Conservation (phyloP, 2,113 vertebrate species). For the Prinia subflava region DNA sequence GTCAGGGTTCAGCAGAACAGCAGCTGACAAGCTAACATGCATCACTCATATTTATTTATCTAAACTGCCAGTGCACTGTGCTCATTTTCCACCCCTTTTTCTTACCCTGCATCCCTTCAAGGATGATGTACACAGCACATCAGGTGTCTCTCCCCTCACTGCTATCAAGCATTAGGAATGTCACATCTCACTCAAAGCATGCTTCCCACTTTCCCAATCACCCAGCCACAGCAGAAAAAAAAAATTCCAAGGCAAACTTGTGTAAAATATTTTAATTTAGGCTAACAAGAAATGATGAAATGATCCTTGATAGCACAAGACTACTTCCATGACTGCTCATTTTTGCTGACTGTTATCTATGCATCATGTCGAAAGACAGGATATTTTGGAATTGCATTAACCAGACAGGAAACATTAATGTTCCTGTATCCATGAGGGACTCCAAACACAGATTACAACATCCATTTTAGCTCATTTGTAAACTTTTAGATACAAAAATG, state of each 20-base stretch:
- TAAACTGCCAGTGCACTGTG: neutral
- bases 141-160: neutral
- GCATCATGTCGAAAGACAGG: neutral
- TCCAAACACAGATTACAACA: neutral
- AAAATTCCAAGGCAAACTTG: slow-evolving; percentile 13
- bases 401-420: neutral
- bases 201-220: neutral
- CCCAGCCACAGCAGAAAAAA: neutral
- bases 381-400: neutral
- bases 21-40: slow-evolving; percentile 3
- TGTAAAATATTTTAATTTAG: slow-evolving; percentile 50
- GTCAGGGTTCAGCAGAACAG: neutral
- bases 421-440: neutral
- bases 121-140: neutral
- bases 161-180: neutral
- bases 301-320: neutral
- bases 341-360: neutral
- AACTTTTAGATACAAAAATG: neutral
- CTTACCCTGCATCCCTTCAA: neutral
- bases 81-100: neutral
- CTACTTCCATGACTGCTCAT: neutral
- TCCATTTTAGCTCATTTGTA: neutral
- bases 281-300: neutral
- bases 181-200: neutral
- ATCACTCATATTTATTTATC: slow-evolving; percentile 21